phyloP scores from a whole-genome alignment of 2,888 invertebrate species.

The Tanytarsus gracilentus region DNA sequence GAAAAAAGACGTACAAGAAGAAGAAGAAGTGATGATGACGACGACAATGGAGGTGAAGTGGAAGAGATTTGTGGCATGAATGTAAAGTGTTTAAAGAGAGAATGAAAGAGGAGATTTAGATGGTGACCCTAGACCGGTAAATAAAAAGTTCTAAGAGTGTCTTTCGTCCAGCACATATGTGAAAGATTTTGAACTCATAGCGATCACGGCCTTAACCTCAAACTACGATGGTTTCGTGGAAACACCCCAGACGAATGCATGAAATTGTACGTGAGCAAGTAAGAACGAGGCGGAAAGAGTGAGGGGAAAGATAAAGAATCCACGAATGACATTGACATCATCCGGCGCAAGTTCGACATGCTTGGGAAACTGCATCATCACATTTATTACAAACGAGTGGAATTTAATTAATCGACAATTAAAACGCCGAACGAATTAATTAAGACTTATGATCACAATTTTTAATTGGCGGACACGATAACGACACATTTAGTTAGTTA shows the following conservation, averaged over 20 bases:
- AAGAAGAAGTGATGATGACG: neutral
- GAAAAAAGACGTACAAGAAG: too few species aligned
- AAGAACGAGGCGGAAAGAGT: neutral
- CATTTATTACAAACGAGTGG: neutral
- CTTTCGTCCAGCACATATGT: too few species aligned
- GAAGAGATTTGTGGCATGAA: neutral
- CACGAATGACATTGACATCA: conserved; percentile 17
- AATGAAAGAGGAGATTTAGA: neutral
- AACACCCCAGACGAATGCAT: conserved; percentile 3
- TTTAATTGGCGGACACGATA: conserved; percentile 23
- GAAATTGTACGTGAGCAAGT: neutral
- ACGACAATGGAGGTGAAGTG: neutral
- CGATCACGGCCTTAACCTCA: too few species aligned
- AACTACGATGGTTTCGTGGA: too few species aligned
- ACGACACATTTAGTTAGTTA: neutral
- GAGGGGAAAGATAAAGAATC: neutral
- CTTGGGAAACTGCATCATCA: conserved; percentile 22
- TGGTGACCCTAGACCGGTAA: neutral
- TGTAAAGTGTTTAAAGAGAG: neutral
- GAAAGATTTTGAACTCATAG: too few species aligned
- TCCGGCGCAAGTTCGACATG: conserved; percentile 2
- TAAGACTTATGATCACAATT: conserved; percentile 24
- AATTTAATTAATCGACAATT: conserved; percentile 25
- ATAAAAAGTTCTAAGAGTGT: too few species aligned
- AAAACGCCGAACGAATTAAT: conserved; percentile 23